phyloP scores from a whole-genome alignment of 1,140 invertebrate species.

The Monochamus saltuarius region DNA sequence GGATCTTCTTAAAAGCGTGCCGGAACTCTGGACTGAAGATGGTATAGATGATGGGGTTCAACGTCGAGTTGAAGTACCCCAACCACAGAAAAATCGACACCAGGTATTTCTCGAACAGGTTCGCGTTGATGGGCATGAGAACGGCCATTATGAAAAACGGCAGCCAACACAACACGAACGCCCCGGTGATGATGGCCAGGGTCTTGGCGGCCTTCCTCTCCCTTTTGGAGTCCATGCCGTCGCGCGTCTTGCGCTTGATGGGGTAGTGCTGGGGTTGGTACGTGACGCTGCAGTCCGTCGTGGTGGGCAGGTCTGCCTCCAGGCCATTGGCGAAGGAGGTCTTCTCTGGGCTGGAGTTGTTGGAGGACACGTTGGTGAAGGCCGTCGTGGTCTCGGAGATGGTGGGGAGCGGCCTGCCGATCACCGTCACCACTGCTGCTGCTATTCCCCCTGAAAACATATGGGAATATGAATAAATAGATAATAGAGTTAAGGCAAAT shows the following conservation, averaged over 20 bases:
- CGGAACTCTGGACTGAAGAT: conserved; percentile 88
- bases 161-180: conserved; percentile 86
- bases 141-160: conserved; percentile 88
- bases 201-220: conserved; percentile 91
- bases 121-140: conserved; percentile 72
- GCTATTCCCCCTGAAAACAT: conserved; percentile 59
- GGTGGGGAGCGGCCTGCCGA: conserved; percentile 67
- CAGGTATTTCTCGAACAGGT: conserved; percentile 54
- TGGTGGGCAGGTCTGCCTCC: conserved; percentile 65
- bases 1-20: conserved; percentile 79
- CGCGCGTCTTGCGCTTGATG: conserved; percentile 61
- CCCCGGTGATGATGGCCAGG: conserved; percentile 83
- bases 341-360: conserved; percentile 69
- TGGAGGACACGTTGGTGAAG: conserved; percentile 69
- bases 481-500: too few relatives aligned
- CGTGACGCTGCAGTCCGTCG: conserved; percentile 51
- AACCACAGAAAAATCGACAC: conserved; percentile 78
- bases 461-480: background rate
- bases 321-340: conserved; percentile 68
- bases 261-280: conserved; percentile 50
- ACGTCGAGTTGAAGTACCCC: conserved; percentile 84
- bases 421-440: conserved; percentile 71
- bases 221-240: conserved; percentile 75
- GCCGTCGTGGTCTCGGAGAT: conserved; percentile 65
- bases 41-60: conserved; percentile 88